A percentile compares a stretch with the other conserved stretches of the same genome.
These are phyloP conservation scores for Calephelis perditalis DNA, from an alignment of 2,888 invertebrate genomes.

Conservation along the genomic window DNA sequence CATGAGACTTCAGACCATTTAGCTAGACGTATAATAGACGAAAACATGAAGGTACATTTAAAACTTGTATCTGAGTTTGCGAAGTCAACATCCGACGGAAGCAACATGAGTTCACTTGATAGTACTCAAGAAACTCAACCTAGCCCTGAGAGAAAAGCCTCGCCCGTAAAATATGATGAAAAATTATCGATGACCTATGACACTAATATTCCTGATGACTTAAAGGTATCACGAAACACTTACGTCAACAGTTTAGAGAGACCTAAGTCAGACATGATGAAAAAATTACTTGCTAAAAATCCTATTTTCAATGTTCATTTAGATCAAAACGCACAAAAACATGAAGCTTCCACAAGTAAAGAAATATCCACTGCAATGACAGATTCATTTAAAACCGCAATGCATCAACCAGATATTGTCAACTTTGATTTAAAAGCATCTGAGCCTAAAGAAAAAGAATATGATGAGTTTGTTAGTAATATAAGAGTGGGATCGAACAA, in stretches of 20 bases:
- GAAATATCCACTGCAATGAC: slow-evolving; percentile 50
- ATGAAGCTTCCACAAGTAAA: slow-evolving; percentile 51
- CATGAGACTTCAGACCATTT: slow-evolving; percentile 69
- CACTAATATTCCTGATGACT: slow-evolving; percentile 80
- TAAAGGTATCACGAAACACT: slow-evolving; percentile 80
- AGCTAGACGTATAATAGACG: slow-evolving; percentile 67
- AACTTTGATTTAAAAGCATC: slow-evolving; percentile 66
- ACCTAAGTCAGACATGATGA: slow-evolving; percentile 80
- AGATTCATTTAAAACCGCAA: slow-evolving; percentile 60
- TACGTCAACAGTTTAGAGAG: slow-evolving; percentile 79
- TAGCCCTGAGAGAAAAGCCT: slow-evolving; percentile 43
- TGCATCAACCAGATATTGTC: slow-evolving; percentile 72
- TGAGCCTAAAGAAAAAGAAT: slow-evolving; percentile 50
- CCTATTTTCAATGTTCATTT: slow-evolving; percentile 69
- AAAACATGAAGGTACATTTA: slow-evolving; percentile 68
- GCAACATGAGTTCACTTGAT: slow-evolving; percentile 62
- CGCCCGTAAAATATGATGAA: slow-evolving; percentile 59
- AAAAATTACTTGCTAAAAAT: slow-evolving; percentile 74
- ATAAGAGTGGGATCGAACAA: slow-evolving; percentile 69
- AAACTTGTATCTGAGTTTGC: slow-evolving; percentile 71
- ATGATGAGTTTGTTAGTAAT: slow-evolving; percentile 70
- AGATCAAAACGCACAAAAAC: slow-evolving; percentile 52
- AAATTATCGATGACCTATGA: slow-evolving; percentile 70
- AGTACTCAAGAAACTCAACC: slow-evolving; percentile 51
- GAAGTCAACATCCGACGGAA: slow-evolving; percentile 68